Evolutionary conservation across 2,797 vertebrate species (phyloP).

Genomic region (Aratinga solstitialis): DNA sequence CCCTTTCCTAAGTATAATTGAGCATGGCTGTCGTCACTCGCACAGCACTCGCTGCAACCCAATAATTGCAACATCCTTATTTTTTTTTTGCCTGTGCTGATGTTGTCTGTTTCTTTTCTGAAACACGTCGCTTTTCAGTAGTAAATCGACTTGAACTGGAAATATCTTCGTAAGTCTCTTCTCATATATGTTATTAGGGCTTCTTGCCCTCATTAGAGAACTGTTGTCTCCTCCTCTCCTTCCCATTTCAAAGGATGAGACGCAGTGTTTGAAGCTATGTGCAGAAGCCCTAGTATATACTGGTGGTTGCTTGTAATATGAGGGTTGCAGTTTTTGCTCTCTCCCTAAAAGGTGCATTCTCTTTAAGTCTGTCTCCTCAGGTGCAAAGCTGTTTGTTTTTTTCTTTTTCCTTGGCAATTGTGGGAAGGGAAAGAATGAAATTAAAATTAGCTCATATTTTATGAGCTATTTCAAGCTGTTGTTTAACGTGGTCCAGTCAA

Average conservation of each 20-base stretch:
- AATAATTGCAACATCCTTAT: neutral
- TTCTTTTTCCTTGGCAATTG: neutral
- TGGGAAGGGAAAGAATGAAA: neutral
- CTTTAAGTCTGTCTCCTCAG: neutral
- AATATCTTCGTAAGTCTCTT: neutral
- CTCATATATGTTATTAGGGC: rapidly evolving
- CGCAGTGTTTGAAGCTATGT: neutral
- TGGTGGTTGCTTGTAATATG: neutral
- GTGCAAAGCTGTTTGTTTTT: neutral
- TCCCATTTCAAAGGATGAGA: neutral
- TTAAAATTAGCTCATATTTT: slow-evolving; percentile 7
- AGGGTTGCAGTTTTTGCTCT: neutral
- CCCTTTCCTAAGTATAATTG: neutral
- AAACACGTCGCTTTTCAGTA: neutral
- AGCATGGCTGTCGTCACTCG: neutral
- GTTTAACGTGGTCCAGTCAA: slow-evolving; percentile 1
- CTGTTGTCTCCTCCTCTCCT: neutral
- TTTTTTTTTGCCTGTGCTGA: neutral
- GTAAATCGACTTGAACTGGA: neutral
- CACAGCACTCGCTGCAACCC: neutral
- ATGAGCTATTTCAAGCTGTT: neutral
- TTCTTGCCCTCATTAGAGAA: neutral
- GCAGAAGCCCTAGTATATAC: neutral
- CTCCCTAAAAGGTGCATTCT: neutral
- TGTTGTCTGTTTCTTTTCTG: neutral